Evolutionary conservation across 2,888 invertebrate species (phyloP).

Genomic region (Parochlus steinenii): DNA sequence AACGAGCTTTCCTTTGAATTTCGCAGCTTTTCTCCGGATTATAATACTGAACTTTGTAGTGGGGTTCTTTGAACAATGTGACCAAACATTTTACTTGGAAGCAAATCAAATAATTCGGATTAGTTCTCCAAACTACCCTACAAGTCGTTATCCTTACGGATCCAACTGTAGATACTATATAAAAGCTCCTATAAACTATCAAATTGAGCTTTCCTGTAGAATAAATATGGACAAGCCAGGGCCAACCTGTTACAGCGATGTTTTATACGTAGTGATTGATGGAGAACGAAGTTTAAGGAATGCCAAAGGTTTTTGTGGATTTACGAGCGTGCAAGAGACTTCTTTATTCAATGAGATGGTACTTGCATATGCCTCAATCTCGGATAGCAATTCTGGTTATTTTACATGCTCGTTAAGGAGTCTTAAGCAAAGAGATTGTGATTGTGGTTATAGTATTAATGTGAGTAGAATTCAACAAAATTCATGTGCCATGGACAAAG

Average conservation of each 20-base stretch:
- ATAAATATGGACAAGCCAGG: constrained; percentile 21
- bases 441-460: no score
- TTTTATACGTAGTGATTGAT: constrained; percentile 26
- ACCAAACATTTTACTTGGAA: constrained; percentile 22
- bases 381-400: no score
- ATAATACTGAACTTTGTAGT: no score
- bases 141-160: constrained; percentile 21
- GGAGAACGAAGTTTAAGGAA: constrained; percentile 25
- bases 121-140: constrained; percentile 25
- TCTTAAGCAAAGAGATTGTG: no score
- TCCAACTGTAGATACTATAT: constrained; percentile 25
- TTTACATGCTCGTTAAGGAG: no score
- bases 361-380: no score
- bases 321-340: no score
- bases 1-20: no score
- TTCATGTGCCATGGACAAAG: no score
- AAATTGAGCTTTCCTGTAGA: constrained; percentile 22
- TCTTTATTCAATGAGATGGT: no score
- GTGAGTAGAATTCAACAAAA: no score
- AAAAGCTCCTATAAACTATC: constrained; percentile 22
- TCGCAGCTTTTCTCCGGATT: no score
- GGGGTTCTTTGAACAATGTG: constrained; percentile 21
- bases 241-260: constrained; percentile 21
- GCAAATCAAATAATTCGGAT: constrained; percentile 21
- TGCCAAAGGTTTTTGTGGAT: constrained; percentile 28